Conservation (phyloP, 2,888 invertebrate genomes). For the Escarpia spicata region DNA sequence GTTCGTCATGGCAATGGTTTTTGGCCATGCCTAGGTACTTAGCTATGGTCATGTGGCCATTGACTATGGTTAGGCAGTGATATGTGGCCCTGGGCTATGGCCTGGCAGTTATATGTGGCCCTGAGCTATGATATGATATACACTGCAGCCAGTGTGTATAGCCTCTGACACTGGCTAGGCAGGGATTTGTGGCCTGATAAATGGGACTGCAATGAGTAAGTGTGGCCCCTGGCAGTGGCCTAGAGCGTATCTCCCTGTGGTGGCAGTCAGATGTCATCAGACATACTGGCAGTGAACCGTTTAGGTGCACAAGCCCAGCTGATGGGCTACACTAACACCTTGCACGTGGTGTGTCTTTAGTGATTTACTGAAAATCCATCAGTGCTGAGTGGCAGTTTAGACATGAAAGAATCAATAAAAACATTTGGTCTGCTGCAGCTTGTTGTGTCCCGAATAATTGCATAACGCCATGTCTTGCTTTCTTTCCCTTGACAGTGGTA, state of each 20-base stretch:
- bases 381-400: not conserved
- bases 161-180: not conserved
- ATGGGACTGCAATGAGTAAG: not conserved
- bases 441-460: not conserved
- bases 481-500: not conserved
- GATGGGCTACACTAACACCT: not conserved
- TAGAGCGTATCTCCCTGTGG: not conserved
- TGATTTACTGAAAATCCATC: conserved; percentile 11
- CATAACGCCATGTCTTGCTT: not conserved
- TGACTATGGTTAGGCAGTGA: too few relatives aligned
- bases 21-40: too few relatives aligned
- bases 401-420: not conserved
- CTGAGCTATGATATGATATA: not conserved
- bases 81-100: not conserved
- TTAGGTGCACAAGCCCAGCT: not conserved
- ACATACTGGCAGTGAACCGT: not conserved
- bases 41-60: too few relatives aligned
- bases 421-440: not conserved
- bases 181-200: not conserved
- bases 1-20: too few relatives aligned
- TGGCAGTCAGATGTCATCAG: not conserved
- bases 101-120: not conserved
- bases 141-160: not conserved
- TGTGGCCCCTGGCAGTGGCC: not conserved
- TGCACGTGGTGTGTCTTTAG: not conserved